Conservation (phyloP, 1,140 invertebrate genomes). For the Lucilia sericata region DNA sequence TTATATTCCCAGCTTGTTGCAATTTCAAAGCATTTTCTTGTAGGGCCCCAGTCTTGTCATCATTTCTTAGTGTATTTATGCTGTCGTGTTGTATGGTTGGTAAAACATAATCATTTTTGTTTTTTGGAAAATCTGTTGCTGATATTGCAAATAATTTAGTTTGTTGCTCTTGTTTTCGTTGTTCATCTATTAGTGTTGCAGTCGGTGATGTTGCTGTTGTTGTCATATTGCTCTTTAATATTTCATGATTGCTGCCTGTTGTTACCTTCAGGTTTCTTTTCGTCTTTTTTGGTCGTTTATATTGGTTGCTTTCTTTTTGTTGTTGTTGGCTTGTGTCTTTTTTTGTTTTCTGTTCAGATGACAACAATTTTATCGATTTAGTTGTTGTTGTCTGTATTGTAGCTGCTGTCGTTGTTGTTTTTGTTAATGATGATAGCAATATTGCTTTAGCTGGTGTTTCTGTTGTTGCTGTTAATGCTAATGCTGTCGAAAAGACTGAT, state of each 20-base stretch:
- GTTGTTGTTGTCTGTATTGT: background rate
- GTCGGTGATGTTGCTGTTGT: background rate
- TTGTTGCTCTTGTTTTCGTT: background rate
- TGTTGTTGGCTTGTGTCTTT: background rate
- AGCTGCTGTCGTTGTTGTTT: background rate
- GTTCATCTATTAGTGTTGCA: background rate
- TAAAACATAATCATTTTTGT: background rate
- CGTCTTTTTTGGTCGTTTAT: background rate
- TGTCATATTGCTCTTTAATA: constrained; percentile 34
- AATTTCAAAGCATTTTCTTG: too few species aligned
- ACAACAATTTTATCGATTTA: constrained; percentile 3
- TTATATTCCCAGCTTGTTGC: background rate
- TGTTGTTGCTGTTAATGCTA: background rate
- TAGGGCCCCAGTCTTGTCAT: too few species aligned
- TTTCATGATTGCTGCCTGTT: background rate
- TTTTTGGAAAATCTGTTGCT: background rate
- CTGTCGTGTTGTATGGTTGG: background rate
- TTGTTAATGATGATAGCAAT: background rate
- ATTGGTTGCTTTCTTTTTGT: background rate
- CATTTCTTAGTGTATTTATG: background rate
- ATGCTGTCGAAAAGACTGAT: background rate
- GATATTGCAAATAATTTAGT: background rate
- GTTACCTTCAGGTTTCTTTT: background rate
- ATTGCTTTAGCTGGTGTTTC: background rate
- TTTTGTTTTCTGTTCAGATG: background rate